phyloP scores from a whole-genome alignment of 2,888 invertebrate species.

The Poecilus cupreus region DNA sequence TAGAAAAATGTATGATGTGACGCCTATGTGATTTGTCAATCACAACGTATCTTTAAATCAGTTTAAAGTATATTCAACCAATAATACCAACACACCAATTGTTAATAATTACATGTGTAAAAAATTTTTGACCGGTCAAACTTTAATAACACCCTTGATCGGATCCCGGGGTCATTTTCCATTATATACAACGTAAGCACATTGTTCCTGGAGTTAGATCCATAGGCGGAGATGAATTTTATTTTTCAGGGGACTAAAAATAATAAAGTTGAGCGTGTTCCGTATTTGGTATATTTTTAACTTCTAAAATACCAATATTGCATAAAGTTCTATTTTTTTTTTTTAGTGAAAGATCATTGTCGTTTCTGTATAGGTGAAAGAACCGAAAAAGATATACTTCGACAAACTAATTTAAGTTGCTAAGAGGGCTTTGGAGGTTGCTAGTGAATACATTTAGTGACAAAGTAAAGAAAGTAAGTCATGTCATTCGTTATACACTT shows the following conservation, averaged over 20 bases:
- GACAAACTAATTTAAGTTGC: too few species aligned
- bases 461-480: too few species aligned
- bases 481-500: too few species aligned
- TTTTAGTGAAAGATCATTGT: too few species aligned
- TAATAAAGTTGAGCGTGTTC: not conserved
- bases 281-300: too few species aligned
- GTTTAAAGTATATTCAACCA: conserved; percentile 25
- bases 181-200: not conserved
- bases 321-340: too few species aligned
- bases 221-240: not conserved
- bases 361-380: too few species aligned
- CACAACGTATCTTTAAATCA: not conserved
- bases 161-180: conserved; percentile 23
- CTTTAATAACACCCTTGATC: conserved; percentile 34
- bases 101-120: conserved; percentile 16
- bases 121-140: conserved; percentile 27
- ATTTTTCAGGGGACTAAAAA: not conserved
- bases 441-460: too few species aligned
- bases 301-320: too few species aligned
- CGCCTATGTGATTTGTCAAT: not conserved
- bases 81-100: not conserved
- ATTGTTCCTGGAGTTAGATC: conserved; percentile 14
- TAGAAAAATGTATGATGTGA: not conserved
- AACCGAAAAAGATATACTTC: too few species aligned
- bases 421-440: too few species aligned